Percentiles rank a stretch among this genome's conserved stretches.
Evolutionary conservation across 2,797 vertebrate species (phyloP).

Genomic region (Chelonia mydas): DNA sequence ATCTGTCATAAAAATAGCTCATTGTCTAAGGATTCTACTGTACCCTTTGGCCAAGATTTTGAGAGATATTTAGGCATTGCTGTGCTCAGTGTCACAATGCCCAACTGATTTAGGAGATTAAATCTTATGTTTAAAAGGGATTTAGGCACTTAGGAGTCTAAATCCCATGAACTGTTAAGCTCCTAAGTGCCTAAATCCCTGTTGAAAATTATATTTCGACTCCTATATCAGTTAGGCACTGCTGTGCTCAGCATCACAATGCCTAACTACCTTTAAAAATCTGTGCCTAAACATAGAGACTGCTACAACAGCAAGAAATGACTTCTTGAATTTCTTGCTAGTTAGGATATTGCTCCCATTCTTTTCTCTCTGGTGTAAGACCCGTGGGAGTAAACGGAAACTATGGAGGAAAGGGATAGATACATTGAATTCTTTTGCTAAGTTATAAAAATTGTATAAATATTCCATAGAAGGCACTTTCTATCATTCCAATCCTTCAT

Average conservation of each 20-base stretch:
- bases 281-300: neutral
- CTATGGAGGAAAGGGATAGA: neutral
- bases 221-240: neutral
- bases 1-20: neutral
- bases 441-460: neutral
- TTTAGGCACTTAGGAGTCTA: neutral
- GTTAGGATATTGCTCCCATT: neutral
- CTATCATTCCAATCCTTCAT: neutral
- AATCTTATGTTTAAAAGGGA: neutral
- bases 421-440: neutral
- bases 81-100: too few species aligned
- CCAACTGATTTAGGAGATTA: too few species aligned
- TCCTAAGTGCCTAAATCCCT: neutral
- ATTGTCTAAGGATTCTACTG: neutral
- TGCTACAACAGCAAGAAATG: neutral
- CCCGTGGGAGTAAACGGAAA: neutral
- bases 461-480: neutral
- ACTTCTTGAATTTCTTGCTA: neutral
- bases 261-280: neutral
- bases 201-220: neutral
- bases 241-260: too few species aligned
- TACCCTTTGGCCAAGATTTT: neutral
- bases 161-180: neutral
- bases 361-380: neutral
- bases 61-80: too few species aligned